These are phyloP conservation scores for Pantherophis vulpinus DNA, from an alignment of 2,797 vertebrate genomes.

Conservation along the genomic window DNA sequence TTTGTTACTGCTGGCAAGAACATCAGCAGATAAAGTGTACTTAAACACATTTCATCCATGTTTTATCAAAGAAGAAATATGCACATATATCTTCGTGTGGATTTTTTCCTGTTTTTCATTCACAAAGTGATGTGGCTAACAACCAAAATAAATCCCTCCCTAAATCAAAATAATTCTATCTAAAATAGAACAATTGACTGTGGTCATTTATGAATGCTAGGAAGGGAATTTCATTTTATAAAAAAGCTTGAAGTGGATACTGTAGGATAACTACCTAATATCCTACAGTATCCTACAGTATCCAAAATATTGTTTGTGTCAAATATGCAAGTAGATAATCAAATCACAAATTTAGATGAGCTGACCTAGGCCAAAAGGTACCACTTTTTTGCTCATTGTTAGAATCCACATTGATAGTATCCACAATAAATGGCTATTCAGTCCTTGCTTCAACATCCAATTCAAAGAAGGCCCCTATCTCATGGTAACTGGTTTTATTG, in stretches of 20 bases:
- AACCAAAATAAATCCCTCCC: not conserved
- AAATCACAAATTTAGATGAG: not conserved
- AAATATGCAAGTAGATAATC: not conserved
- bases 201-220: not conserved
- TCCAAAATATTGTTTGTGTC: not conserved
- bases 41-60: not conserved
- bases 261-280: not conserved
- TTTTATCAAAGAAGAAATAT: not conserved
- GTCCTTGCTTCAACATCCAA: not conserved
- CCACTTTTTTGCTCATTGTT: not conserved
- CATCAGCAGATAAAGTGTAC: not conserved
- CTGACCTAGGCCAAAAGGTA: not conserved
- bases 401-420: not conserved
- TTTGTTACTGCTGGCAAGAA: not conserved
- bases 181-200: not conserved
- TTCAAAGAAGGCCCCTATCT: not conserved
- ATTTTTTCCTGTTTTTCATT: not conserved
- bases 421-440: not conserved
- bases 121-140: not conserved
- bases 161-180: not conserved
- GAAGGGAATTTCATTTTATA: not conserved
- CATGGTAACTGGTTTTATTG: not conserved
- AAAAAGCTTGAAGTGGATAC: not conserved
- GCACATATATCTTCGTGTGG: not conserved
- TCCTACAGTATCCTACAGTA: not conserved